phyloP scores from a whole-genome alignment of 2,888 invertebrate genomes.

The Myopa tessellatipennis region DNA sequence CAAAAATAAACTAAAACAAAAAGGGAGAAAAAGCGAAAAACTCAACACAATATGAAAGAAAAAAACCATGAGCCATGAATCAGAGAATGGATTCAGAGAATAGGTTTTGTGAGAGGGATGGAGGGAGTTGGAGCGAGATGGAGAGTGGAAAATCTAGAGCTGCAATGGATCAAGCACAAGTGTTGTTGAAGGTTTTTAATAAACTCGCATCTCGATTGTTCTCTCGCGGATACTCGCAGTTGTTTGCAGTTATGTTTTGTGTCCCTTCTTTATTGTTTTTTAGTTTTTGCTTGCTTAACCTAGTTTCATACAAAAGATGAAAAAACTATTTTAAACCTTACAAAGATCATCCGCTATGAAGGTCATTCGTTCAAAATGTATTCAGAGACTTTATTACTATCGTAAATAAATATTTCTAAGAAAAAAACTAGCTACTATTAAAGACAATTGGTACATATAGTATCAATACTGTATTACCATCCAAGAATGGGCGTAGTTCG shows the following conservation, averaged over 20 bases:
- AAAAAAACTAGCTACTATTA: too few species aligned
- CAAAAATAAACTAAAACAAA: too few species aligned
- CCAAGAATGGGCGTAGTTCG: too few species aligned
- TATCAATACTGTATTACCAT: too few species aligned
- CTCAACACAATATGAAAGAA: neutral
- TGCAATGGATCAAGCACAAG: neutral
- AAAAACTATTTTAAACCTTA: too few species aligned
- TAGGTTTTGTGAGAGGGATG: neutral
- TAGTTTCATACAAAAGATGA: too few species aligned
- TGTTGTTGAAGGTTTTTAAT: conserved; percentile 5
- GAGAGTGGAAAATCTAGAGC: neutral
- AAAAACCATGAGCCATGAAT: neutral
- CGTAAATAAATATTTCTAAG: too few species aligned
- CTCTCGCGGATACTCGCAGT: neutral
- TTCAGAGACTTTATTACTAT: too few species aligned
- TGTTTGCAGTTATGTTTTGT: neutral
- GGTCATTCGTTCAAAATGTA: too few species aligned
- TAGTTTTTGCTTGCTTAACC: neutral
- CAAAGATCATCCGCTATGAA: too few species aligned
- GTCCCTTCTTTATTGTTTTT: neutral
- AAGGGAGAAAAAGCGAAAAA: neutral
- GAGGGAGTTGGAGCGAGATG: neutral
- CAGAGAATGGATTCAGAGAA: too few species aligned
- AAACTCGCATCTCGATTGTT: neutral
- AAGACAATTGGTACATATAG: too few species aligned